These are phyloP conservation scores for Chironomus striatipennis DNA, from an alignment of 1,140 invertebrate species.

Conservation along the genomic window DNA sequence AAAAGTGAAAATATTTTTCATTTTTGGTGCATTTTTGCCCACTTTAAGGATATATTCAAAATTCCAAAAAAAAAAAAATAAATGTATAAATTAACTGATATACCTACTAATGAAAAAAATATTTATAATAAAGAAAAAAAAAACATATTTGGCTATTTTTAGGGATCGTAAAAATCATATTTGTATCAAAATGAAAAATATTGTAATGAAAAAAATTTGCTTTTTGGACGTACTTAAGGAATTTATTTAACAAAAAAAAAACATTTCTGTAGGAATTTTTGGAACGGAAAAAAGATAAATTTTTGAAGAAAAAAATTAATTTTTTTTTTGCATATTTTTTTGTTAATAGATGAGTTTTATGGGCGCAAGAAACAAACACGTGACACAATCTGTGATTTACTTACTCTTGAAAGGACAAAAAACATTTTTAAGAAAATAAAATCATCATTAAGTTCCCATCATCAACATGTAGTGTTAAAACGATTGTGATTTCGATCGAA, in stretches of 20 bases:
- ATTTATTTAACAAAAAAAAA: not conserved
- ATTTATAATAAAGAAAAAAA: not conserved
- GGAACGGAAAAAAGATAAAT: not conserved
- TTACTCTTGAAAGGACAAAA: not conserved
- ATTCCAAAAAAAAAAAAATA: not conserved
- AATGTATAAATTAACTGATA: not conserved
- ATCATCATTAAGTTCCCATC: no score
- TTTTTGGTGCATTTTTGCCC: not conserved
- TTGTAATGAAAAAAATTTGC: not conserved
- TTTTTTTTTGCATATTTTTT: not conserved
- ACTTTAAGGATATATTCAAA: not conserved
- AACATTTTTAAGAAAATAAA: no score
- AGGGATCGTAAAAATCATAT: not conserved
- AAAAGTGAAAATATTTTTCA: not conserved
- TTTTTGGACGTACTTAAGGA: constrained; percentile 7
- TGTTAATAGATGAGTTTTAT: not conserved
- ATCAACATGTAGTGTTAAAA: no score
- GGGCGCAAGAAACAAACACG: not conserved
- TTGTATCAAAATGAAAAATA: not conserved
- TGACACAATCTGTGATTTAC: not conserved
- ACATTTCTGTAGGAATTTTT: not conserved
- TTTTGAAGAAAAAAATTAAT: no score
- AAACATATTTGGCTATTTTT: constrained; percentile 1
- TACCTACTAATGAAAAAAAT: not conserved
- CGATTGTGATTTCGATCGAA: no score